Percentiles rank a stretch among this genome's conserved stretches.
Conservation (phyloP, 2,797 vertebrate species). For the Pseudomugil gertrudae region DNA sequence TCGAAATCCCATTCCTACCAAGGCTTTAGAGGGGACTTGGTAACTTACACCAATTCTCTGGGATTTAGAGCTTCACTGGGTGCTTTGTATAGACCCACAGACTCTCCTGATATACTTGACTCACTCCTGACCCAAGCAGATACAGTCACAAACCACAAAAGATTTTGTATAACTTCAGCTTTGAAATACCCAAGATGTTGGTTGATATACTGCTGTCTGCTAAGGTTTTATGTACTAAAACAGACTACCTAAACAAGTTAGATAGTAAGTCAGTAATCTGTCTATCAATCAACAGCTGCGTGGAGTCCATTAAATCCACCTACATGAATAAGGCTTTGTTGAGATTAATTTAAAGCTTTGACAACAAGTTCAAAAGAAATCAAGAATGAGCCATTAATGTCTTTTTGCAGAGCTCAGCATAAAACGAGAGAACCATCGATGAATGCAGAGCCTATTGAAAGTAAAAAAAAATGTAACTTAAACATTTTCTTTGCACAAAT, state of each 20-base stretch:
- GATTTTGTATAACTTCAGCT: slow-evolving; percentile 25
- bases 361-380: background rate
- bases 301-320: background rate
- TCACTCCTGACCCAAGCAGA: slow-evolving; percentile 47
- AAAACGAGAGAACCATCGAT: background rate
- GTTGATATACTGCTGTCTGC: background rate
- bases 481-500: too few relatives aligned
- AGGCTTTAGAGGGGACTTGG: slow-evolving; percentile 74
- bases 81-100: slow-evolving; percentile 59
- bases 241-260: background rate
- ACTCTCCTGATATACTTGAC: slow-evolving; percentile 62
- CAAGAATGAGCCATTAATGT: background rate
- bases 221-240: background rate
- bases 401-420: background rate
- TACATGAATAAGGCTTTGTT: background rate
- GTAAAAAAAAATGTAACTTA: too few relatives aligned
- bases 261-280: background rate
- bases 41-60: slow-evolving; percentile 74
- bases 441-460: too few relatives aligned
- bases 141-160: slow-evolving; percentile 31
- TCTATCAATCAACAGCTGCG: background rate
- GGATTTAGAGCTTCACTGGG: slow-evolving; percentile 80
- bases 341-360: background rate
- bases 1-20: slow-evolving; percentile 75
- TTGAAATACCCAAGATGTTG: slow-evolving; percentile 25